Evolutionary conservation across 2,797 vertebrate species (phyloP), one percentile per base, ranked within the genome.

Genomic region (Sphenodon punctatus): DNA sequence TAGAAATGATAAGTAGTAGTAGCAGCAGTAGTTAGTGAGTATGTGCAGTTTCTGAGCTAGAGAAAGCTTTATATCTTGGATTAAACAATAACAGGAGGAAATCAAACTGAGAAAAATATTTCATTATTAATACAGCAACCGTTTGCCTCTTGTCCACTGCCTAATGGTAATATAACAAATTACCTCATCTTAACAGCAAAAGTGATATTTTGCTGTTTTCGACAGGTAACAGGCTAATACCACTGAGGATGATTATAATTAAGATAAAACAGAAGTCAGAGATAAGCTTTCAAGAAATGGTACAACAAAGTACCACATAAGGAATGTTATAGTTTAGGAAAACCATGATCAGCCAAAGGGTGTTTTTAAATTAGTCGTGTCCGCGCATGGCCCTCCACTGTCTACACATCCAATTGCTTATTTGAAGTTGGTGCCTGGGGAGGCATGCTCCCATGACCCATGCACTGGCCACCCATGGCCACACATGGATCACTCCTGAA

Each of bases 81-180:
- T 84, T 86, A 91, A 84, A 88, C 81, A 79, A 51, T 73, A 76
- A 70, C 73, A 92, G 58, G 81, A 83, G 82, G 13, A 58, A 25
- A 58, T 91, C 78, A 70, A 83, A 48, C 48, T 60, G 86, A 80
- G 81, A 79, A 93, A 81, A 84, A 74, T 22, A 48, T 85, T 91
- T 87, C 89, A 84, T 93, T 94, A 86, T 90, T 92, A 80, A 46
- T 42, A 79, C 77, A 90, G 64, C 69, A 81, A 83, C 80, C 85
- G 91, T 90, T 90, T 75, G 87, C 80, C 80, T 77, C 76, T 7
- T 80, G 58, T 64, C 90, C 85, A 70, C 88, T 87, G 74, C 77
- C 70, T 87, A 85, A 73, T 56, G 82, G 72, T 92, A 91, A 91
- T 85, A 77, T 89, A 78, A 82, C 56, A 90, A 38, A 3, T 2